phyloP scores from a whole-genome alignment of 2,888 invertebrate genomes.

The Malacosoma neustria region DNA sequence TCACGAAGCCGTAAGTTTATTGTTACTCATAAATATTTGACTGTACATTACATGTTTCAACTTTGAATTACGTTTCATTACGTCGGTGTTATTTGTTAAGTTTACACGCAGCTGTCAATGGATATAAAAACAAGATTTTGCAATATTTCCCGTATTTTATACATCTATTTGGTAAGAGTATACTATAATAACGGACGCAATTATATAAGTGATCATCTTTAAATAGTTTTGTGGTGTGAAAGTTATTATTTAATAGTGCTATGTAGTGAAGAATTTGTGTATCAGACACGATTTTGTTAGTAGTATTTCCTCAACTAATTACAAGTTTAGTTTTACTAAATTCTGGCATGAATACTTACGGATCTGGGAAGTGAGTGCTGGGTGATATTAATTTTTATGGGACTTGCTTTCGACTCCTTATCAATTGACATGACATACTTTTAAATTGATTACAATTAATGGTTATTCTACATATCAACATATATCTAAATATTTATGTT shows the following conservation, averaged over 20 bases:
- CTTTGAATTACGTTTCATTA: too few species aligned
- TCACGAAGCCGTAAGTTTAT: constrained; percentile 51
- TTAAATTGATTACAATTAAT: constrained; percentile 1
- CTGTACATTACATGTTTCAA: too few species aligned
- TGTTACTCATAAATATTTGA: constrained; percentile 13
- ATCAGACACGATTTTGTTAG: constrained; percentile 2
- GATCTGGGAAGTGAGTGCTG: too few species aligned
- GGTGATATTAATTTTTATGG: too few species aligned
- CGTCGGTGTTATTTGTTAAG: too few species aligned
- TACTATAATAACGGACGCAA: background rate
- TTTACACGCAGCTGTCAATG: constrained; percentile 48
- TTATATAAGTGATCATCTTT: background rate
- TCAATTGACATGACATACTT: too few species aligned
- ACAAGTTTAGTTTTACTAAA: too few species aligned
- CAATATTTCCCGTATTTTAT: constrained; percentile 13
- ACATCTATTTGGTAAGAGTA: background rate
- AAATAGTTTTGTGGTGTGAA: background rate
- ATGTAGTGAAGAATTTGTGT: background rate
- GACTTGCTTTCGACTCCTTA: too few species aligned
- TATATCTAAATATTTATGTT: too few species aligned
- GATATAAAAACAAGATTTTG: constrained; percentile 21
- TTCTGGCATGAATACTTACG: too few species aligned
- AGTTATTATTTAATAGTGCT: background rate
- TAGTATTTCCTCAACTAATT: background rate
- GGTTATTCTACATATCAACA: too few species aligned